Conservation (phyloP, 2,113 vertebrate genomes). For the Rhinogobius similis region DNA sequence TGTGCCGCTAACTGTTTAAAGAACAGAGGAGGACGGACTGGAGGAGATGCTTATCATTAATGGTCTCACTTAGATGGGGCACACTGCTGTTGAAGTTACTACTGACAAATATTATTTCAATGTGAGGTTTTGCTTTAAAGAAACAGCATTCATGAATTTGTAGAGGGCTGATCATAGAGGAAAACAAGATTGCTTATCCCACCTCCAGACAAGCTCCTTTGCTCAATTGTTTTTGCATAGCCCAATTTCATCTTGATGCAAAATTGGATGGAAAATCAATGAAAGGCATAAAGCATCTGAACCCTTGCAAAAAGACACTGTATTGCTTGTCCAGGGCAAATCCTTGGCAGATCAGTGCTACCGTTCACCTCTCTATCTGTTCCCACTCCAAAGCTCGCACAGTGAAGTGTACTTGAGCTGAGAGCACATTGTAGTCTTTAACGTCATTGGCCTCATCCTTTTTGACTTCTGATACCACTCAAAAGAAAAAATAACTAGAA, state of each 20-base stretch:
- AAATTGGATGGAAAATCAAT: conserved; percentile 61
- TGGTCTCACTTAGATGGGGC: conserved; percentile 30
- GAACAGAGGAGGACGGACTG: conserved; percentile 34
- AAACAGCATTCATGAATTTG: conserved; percentile 11
- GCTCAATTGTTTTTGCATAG: conserved; percentile 38
- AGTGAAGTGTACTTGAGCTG: conserved; percentile 1
- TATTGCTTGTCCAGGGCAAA: neutral
- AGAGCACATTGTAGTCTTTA: conserved; percentile 1
- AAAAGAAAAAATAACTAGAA: neutral
- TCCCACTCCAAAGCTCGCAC: neutral
- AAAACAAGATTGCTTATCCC: conserved; percentile 35
- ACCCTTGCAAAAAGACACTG: conserved; percentile 21
- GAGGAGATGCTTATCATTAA: conserved; percentile 59
- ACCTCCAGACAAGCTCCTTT: conserved; percentile 24
- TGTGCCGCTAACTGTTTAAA: conserved; percentile 51
- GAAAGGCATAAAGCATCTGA: conserved; percentile 44
- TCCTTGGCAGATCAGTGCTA: neutral
- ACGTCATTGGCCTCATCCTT: neutral
- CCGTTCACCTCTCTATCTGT: neutral
- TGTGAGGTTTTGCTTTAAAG: conserved; percentile 13
- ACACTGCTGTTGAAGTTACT: conserved; percentile 40
- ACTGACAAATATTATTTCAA: conserved; percentile 58
- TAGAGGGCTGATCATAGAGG: conserved; percentile 21
- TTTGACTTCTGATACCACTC: neutral
- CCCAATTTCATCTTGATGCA: conserved; percentile 46